Percentiles rank a stretch among this genome's conserved stretches.
Evolutionary conservation across 2,113 vertebrate species (phyloP).

Genomic region (Girardinichthys multiradiatus): DNA sequence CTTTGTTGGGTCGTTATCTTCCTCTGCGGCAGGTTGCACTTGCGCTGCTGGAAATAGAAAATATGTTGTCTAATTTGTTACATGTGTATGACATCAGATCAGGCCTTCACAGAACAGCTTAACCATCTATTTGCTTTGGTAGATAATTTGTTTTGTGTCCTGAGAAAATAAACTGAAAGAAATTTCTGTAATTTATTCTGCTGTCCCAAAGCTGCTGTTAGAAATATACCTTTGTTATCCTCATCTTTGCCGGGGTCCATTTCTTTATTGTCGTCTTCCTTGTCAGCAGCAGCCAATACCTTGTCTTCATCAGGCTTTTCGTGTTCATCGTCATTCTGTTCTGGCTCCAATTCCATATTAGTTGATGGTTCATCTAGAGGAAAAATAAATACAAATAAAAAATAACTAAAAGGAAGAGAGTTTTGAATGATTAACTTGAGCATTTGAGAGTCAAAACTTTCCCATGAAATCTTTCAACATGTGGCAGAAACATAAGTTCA

Average conservation of each 20-base stretch:
- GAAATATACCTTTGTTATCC: constrained; percentile 53
- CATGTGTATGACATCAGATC: neutral
- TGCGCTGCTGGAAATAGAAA: constrained; percentile 41
- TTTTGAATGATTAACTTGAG: constrained; percentile 30
- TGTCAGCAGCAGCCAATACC: neutral
- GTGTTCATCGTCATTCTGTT: constrained; percentile 24
- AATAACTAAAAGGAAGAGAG: neutral
- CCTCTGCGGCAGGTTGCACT: constrained; percentile 37
- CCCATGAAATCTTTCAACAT: constrained; percentile 36
- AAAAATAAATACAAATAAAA: constrained; percentile 9
- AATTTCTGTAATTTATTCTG: neutral
- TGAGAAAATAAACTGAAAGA: neutral
- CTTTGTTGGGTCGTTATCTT: constrained; percentile 32
- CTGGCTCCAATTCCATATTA: constrained; percentile 39
- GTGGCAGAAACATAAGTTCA: constrained; percentile 26
- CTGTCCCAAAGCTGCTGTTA: neutral
- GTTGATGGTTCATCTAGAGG: constrained; percentile 52
- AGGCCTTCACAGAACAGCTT: neutral
- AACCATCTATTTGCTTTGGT: neutral
- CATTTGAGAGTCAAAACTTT: constrained; percentile 20
- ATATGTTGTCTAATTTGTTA: constrained; percentile 15
- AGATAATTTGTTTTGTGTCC: neutral
- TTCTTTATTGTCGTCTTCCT: constrained; percentile 9
- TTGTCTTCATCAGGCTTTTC: constrained; percentile 30
- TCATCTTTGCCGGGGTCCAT: constrained; percentile 1